phyloP scores from a whole-genome alignment of 2,797 vertebrate genomes.

The Intellagama lesueurii region DNA sequence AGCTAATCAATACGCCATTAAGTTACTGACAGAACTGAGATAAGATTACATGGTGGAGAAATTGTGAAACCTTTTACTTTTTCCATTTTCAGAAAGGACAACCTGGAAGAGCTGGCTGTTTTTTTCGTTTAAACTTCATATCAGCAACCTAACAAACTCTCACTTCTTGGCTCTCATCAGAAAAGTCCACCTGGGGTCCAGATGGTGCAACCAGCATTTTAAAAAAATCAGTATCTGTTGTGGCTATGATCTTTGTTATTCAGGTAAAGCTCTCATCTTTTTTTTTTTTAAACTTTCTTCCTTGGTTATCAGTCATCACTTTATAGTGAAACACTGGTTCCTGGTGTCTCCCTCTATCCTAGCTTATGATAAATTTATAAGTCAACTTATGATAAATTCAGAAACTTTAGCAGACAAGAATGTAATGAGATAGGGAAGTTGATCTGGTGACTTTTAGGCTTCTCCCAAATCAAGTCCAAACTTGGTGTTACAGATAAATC shows the following conservation, averaged over 20 bases:
- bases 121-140: slow-evolving; percentile 52
- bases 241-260: not conserved
- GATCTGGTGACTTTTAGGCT: not conserved
- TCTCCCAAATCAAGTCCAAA: not conserved
- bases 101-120: slow-evolving; percentile 35
- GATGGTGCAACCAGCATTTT: slow-evolving; percentile 10
- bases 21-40: slow-evolving; percentile 49
- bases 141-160: slow-evolving; percentile 50
- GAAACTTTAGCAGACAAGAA: not conserved
- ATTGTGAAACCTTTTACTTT: slow-evolving; percentile 64
- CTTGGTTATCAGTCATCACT: no score
- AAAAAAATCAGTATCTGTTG: slow-evolving; percentile 6
- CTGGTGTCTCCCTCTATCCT: no score
- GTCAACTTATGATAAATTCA: not conserved
- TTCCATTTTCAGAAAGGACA: slow-evolving; percentile 62
- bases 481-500: not conserved
- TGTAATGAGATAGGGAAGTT: not conserved
- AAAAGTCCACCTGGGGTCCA: slow-evolving; percentile 30
- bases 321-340: not conserved
- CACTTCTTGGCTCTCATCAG: slow-evolving; percentile 45
- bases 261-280: not conserved
- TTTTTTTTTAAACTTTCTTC: not conserved
- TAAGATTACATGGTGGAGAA: slow-evolving; percentile 59
- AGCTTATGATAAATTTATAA: no score
- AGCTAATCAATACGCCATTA: slow-evolving; percentile 71